Conservation (phyloP, 2,888 invertebrate genomes). For the Electrophaes corylata region DNA sequence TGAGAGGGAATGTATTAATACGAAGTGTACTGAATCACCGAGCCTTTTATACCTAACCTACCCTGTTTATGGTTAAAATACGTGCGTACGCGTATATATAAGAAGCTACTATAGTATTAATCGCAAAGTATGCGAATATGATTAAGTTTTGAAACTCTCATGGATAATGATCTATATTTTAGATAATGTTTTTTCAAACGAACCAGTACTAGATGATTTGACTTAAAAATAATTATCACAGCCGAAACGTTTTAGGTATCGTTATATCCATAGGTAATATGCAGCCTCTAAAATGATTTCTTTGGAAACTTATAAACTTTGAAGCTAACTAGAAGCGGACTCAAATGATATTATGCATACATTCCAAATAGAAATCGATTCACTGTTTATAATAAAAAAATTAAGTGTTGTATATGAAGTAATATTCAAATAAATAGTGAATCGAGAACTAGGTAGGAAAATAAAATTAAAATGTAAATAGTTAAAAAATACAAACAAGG, state of each 20-base stretch:
- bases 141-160: no score
- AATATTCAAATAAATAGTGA: constrained; percentile 37
- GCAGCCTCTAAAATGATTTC: constrained; percentile 63
- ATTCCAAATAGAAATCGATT: constrained; percentile 46
- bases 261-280: constrained; percentile 43
- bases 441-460: constrained; percentile 44
- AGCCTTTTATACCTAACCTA: no score
- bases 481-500: constrained; percentile 67
- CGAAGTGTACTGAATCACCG: background rate
- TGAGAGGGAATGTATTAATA: background rate
- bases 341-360: constrained; percentile 51
- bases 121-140: constrained; percentile 47
- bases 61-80: constrained; percentile 8
- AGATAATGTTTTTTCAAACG: no score
- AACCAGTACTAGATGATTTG: constrained; percentile 48
- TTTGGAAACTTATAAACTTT: constrained; percentile 49
- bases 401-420: constrained; percentile 31
- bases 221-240: constrained; percentile 78
- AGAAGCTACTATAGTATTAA: constrained; percentile 37
- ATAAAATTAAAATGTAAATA: constrained; percentile 49
- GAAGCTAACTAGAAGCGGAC: constrained; percentile 54
- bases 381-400: constrained; percentile 28
- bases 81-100: background rate
- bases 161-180: no score
- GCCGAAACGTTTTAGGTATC: constrained; percentile 62